Percentiles rank a stretch among this genome's conserved stretches.
phyloP scores from a whole-genome alignment of 2,113 vertebrate genomes.

The Telmatochromis bifrenatus region DNA sequence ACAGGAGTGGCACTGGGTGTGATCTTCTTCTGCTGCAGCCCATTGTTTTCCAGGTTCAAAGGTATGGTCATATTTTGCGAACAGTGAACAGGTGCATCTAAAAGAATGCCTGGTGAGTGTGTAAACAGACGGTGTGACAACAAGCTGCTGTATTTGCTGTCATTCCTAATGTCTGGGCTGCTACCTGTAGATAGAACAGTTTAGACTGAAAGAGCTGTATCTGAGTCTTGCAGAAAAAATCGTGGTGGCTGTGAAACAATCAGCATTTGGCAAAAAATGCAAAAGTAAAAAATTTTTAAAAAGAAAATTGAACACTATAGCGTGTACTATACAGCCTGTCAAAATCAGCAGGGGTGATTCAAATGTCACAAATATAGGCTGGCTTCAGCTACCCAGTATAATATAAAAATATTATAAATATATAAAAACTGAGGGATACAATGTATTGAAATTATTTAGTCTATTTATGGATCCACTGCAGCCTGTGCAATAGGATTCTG shows the following conservation, averaged over 20 bases:
- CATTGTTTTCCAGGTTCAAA: neutral
- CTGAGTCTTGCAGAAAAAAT: neutral
- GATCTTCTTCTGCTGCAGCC: neutral
- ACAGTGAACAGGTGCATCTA: neutral
- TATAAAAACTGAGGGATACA: neutral
- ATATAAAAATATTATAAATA: neutral
- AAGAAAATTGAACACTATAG: neutral
- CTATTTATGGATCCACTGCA: neutral
- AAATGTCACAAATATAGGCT: neutral
- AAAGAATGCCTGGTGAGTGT: neutral
- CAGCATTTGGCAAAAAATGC: neutral
- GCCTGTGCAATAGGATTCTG: neutral
- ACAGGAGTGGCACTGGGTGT: neutral
- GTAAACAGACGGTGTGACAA: neutral
- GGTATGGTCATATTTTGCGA: neutral
- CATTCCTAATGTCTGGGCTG: neutral
- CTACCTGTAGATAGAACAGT: neutral
- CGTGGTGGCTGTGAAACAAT: neutral
- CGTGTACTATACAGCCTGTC: neutral
- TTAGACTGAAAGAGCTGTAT: neutral
- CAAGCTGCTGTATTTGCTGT: neutral
- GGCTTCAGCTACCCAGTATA: neutral
- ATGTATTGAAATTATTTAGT: neutral
- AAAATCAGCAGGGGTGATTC: neutral
- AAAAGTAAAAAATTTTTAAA: accelerated